Evolutionary conservation across 1,140 invertebrate genomes (phyloP), one percentile per base, ranked within the genome.

Genomic region (Saccostrea cuccullata): DNA sequence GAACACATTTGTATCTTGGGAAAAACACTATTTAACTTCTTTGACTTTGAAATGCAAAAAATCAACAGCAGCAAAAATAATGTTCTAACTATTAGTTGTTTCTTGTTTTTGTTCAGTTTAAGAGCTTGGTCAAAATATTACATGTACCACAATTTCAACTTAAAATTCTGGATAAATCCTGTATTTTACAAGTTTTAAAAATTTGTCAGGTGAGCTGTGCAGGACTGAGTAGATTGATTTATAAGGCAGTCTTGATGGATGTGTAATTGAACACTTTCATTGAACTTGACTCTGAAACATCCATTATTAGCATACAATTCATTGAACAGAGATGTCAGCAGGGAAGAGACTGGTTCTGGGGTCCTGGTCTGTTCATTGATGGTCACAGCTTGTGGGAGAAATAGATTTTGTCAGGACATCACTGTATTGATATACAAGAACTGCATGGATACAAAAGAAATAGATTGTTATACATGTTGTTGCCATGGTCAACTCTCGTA

Each of bases 171-270:
- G 47, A 47, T 47, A 47, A 47, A 47, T 47, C 47, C 1, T 3
- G 47, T 47, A 47, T 47, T 47, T 47, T 47, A 47, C 9, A 47
- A 47, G 47, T 47, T 47, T 8, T 8, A 47, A 8, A 47, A 13
- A 30, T 77, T 77, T 26, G 30, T 77, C 70, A 30, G 26, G 70
- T 77, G 30, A 77, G 70, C 70, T 36, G 15, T 36, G 13, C 4
- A 30, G 70, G 70, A 36, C 70, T 23, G 70, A 26, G 26, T 26
- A 77, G 70, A 77, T 67, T 73, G 70, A 73, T 77, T 77, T 36
- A 77, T 64, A 20, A 4, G n/a, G 58, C n/a, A 64, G 58, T 47
- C 70, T 77, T 77, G 70, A 77, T 77, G 70, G 26, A 77, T 77
- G 30, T 77, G 70, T 77, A 77, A 77, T 23, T 6, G 30, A 30